phyloP scores from a whole-genome alignment of 2,113 vertebrate genomes.

The Alethe castanea region DNA sequence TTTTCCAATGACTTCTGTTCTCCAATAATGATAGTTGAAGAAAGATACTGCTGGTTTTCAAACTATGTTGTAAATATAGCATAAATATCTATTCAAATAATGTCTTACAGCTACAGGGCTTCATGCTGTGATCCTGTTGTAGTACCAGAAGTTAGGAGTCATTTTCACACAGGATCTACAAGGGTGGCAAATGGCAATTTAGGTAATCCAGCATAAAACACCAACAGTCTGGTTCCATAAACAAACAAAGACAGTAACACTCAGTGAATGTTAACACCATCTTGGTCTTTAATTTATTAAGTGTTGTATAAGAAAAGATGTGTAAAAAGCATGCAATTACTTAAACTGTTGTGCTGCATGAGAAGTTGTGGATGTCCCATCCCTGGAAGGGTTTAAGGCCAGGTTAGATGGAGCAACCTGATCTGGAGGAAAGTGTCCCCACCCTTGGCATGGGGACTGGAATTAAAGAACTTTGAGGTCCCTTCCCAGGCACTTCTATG shows the following conservation, averaged over 20 bases:
- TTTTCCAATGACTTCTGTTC: background rate
- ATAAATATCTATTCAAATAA: background rate
- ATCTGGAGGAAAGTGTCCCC: background rate
- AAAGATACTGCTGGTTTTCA: background rate
- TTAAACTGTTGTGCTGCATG: background rate
- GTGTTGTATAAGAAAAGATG: background rate
- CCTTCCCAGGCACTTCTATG: fast-evolving
- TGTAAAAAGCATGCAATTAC: background rate
- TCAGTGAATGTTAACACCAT: background rate
- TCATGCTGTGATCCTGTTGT: background rate
- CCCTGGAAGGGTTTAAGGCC: background rate
- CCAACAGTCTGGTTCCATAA: background rate
- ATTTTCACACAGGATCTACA: background rate
- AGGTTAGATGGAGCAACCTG: too few relatives aligned
- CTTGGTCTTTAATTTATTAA: background rate
- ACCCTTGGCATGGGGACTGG: fast-evolving
- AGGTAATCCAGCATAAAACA: background rate
- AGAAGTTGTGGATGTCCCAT: background rate
- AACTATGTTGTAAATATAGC: background rate
- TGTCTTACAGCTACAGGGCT: background rate
- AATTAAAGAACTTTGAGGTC: background rate
- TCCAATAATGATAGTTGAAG: background rate
- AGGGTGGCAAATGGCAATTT: background rate
- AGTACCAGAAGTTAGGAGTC: background rate
- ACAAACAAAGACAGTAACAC: background rate